Evolutionary conservation across 1,140 invertebrate genomes (phyloP), one percentile per base, ranked within the genome.

Genomic region (Zaprionus gabonicus): DNA sequence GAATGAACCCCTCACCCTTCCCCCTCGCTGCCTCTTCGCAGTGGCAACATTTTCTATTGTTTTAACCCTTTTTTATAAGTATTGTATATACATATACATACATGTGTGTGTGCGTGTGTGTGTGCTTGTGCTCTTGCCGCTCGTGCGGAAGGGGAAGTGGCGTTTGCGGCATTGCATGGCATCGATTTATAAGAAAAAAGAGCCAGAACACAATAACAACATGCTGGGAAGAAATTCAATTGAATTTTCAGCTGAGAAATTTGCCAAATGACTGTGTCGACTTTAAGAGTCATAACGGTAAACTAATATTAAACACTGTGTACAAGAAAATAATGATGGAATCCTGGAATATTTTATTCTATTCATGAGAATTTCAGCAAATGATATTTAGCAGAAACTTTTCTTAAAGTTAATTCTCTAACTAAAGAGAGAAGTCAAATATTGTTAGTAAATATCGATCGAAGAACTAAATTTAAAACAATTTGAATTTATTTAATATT

Each of bases 41-140:
- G 60, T 78, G 76, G 79, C 70, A 77, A 75, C 66, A 78, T 82
- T 86, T 86, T 75, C 83, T 87, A 86, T 86, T 86, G 83, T 86
- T 87, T 86, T 86, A 86, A 86, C 83, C 83, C 83, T 80, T 87
- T 81, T 85, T 76, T 57, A n/a, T 55, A 36, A 59, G 46, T 70
- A 69, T 23, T 23, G 23, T 23, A 60, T 20, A 46, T 44, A 51
- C 17, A 28, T 6, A 17, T 25, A 66, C n/a, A 69, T 51, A 51
- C 38, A 58, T 23, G 13, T 17, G 38, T 27, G 17, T 34, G 34
- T 31, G 46, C 56, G 57, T 49, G 25, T 59, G 36, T 85, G 51
- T 78, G 56, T 85, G 56, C 31, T 10, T 77, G 55, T 87, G 63
- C 71, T 71, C 57, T n/a, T 71, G 51, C 62, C 55, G 64, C 46